A percentile compares a stretch with the other conserved stretches of the same genome.
Evolutionary conservation across 2,888 invertebrate species (phyloP).

Genomic region (Rhagonycha fulva): DNA sequence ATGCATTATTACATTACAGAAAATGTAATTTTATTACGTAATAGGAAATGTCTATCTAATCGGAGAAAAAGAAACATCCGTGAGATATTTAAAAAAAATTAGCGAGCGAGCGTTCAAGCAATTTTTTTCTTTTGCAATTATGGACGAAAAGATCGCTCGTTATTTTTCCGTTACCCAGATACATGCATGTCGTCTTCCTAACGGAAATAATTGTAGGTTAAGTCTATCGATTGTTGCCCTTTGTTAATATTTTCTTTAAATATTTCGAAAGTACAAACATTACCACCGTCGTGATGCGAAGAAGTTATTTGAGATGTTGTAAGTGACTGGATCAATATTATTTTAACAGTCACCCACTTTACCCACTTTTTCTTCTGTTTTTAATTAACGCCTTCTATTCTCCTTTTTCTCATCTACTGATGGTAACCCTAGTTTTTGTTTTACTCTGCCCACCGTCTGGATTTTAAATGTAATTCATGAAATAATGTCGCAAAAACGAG

Average conservation of each 20-base stretch:
- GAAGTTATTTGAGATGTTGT: neutral
- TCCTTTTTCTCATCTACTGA: neutral
- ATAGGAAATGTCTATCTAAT: neutral
- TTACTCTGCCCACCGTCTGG: too few species aligned
- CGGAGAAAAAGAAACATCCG: neutral
- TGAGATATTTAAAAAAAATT: neutral
- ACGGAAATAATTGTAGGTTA: neutral
- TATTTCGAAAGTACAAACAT: neutral
- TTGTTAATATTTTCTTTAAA: neutral
- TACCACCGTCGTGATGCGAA: neutral
- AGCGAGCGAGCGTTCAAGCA: neutral
- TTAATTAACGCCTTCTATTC: neutral
- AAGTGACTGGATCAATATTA: neutral
- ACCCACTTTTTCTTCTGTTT: neutral
- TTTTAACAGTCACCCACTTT: neutral
- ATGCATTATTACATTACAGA: neutral
- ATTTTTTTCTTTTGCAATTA: neutral
- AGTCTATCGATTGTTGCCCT: neutral
- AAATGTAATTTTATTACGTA: neutral
- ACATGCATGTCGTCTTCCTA: neutral
- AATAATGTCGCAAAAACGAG: neutral
- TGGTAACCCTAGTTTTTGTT: too few species aligned
- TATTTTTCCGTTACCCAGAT: neutral
- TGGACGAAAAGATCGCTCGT: neutral
- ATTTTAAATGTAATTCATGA: neutral